Conservation (phyloP, 2,797 vertebrate species). For the Microcaecilia unicolor region DNA sequence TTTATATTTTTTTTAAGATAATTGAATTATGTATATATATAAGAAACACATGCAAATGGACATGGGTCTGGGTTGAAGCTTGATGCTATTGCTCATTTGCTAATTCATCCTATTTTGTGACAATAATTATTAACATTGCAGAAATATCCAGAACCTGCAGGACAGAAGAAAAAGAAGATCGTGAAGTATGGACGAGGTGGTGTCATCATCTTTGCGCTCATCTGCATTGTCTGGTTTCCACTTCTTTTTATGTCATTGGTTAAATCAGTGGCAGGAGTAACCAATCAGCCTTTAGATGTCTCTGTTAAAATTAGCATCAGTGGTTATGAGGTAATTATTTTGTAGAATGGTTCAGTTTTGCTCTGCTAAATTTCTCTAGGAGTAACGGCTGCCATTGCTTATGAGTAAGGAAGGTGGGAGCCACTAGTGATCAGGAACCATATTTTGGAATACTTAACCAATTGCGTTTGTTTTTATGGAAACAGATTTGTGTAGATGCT, state of each 20-base stretch:
- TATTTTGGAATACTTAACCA: too few relatives aligned
- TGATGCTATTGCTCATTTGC: too few relatives aligned
- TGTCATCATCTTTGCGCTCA: conserved; percentile 55
- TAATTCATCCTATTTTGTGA: too few relatives aligned
- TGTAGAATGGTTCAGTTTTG: too few relatives aligned
- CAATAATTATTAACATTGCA: too few relatives aligned
- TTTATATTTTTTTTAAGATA: too few relatives aligned
- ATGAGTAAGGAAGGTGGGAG: not conserved
- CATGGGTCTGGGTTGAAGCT: too few relatives aligned
- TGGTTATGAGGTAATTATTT: conserved; percentile 56
- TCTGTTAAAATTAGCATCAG: conserved; percentile 60
- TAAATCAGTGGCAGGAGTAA: conserved; percentile 58
- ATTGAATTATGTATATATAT: too few relatives aligned
- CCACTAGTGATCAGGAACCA: fast-evolving
- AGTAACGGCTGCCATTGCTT: too few relatives aligned
- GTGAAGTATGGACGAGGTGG: conserved; percentile 63
- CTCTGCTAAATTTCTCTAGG: too few relatives aligned
- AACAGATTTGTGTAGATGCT: not conserved
- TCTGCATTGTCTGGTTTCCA: conserved; percentile 63
- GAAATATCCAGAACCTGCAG: conserved; percentile 63
- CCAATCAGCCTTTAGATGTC: conserved; percentile 53
- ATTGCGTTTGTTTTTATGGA: too few relatives aligned
- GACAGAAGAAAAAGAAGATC: conserved; percentile 66
- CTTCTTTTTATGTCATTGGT: conserved; percentile 66
- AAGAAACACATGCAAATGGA: too few relatives aligned